These are phyloP conservation scores for Episyrphus balteatus DNA, from an alignment of 1,140 invertebrate genomes.

Conservation along the genomic window DNA sequence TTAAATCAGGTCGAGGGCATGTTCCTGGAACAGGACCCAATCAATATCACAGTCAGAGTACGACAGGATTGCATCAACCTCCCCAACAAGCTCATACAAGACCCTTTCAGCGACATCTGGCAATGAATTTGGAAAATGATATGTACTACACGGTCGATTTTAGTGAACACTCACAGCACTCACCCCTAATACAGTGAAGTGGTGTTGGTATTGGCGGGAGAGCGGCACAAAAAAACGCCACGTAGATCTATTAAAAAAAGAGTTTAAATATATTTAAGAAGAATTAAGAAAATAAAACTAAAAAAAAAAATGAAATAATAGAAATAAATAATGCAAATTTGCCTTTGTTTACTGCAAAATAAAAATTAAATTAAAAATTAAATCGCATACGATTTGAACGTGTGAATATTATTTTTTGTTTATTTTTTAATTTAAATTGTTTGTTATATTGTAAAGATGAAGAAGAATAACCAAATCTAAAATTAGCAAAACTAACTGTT, in stretches of 20 bases:
- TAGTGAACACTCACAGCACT: constrained; percentile 54
- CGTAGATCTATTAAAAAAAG: not conserved
- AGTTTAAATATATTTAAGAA: not conserved
- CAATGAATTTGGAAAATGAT: constrained; percentile 46
- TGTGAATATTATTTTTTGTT: too few species aligned
- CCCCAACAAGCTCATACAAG: constrained; percentile 29
- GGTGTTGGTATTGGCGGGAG: not conserved
- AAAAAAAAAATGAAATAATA: not conserved
- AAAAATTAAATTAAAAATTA: too few species aligned
- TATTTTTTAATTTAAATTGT: too few species aligned
- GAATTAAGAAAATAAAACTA: constrained; percentile 4
- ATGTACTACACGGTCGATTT: constrained; percentile 63
- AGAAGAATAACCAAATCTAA: too few species aligned
- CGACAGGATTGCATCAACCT: constrained; percentile 13
- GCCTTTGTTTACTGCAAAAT: constrained; percentile 13
- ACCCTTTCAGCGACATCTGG: constrained; percentile 40
- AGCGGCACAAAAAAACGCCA: not conserved
- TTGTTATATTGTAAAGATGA: too few species aligned
- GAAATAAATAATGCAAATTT: not conserved
- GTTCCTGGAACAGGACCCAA: constrained; percentile 13
- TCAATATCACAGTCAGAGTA: constrained; percentile 20
- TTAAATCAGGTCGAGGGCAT: not conserved
- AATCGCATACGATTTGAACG: too few species aligned
- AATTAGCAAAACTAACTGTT: too few species aligned
- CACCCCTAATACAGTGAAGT: constrained; percentile 52